Evolutionary conservation across 1,140 invertebrate species (phyloP).

Genomic region (Teleogryllus occipitalis): DNA sequence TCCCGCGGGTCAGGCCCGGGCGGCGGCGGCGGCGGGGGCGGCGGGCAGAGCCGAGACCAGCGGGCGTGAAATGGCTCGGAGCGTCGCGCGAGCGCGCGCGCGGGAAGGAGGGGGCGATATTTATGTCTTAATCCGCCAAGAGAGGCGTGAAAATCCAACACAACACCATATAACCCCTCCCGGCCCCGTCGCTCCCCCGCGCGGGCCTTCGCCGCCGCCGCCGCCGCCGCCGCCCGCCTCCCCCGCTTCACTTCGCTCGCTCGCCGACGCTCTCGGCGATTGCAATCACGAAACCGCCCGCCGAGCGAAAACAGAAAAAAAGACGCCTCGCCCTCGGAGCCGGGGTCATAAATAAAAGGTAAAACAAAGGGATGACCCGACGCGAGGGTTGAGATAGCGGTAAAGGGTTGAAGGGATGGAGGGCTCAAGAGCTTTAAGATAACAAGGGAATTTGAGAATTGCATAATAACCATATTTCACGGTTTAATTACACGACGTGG

Average conservation of each 20-base stretch:
- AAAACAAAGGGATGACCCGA: slow-evolving; percentile 1
- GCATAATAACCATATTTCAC: slow-evolving; percentile 1
- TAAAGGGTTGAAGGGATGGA: slow-evolving; percentile 3
- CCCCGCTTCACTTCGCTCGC: neutral
- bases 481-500: neutral
- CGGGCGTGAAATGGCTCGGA: neutral
- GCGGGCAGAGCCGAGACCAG: neutral
- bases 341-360: neutral
- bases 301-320: slow-evolving; percentile 4
- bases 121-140: slow-evolving; percentile 4
- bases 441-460: slow-evolving; percentile 5
- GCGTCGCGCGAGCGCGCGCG: too few species aligned
- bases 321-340: neutral
- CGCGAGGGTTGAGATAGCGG: slow-evolving; percentile 2
- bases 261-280: neutral
- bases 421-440: slow-evolving; percentile 3
- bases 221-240: neutral
- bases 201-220: neutral
- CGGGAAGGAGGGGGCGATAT: neutral
- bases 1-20: too few species aligned
- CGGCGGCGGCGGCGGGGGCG: too few species aligned
- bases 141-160: slow-evolving; percentile 3
- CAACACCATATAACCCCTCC: slow-evolving; percentile 1
- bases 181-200: too few species aligned
- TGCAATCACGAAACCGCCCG: neutral